Base-by-base conservation (phyloP, 2,113 vertebrate species). In the Pteropus alecto region DNA sequence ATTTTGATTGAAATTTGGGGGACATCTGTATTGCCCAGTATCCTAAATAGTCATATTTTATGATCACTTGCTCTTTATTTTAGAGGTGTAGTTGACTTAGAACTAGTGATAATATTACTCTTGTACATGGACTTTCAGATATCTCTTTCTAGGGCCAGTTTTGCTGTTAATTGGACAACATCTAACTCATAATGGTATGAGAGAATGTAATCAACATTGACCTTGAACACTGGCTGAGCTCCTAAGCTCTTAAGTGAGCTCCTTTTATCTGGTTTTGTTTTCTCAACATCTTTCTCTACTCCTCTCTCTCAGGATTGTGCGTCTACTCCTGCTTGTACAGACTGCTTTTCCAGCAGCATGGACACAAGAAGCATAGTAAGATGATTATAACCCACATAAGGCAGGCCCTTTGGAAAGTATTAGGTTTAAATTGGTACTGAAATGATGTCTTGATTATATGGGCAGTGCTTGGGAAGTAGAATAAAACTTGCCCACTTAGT, bases 291-390 rank as follows among this genome's bases (percentile, higher is more conserved):
- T 98, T 93, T 98, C 97, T 98, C 97, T 98, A 1, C 97, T 98
- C 97, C 98, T 98, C 77, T 98, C 98, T 97, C 98, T 97, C 98
- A 98, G 98, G 98, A 97, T 97, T 98, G 98, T 95, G 97, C 97
- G 94, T 97, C 96, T 97, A 38, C 97, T 98, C 97, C 97, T 97
- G 97, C 97, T 97, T 97, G 98, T 97, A 96, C 98, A 98, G 98
- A 98, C 98, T 98, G 97, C 98, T 98, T 94, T 98, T 65, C 98
- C 97, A 98, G 97, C 98, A 98, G 98, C 98, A 97, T 97, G 98
- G 97, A 97, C 98, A 97, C 97, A 96, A 97, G 97, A 97, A 98
- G 97, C 97, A 97, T 97, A 98, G 97, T 98, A 97, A 98, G 97
- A 97, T 89, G 92, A 96, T 74, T 77, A n/a, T 94, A 85, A 94